phyloP scores from a whole-genome alignment of 2,888 invertebrate species.

The Metellina segmentata region DNA sequence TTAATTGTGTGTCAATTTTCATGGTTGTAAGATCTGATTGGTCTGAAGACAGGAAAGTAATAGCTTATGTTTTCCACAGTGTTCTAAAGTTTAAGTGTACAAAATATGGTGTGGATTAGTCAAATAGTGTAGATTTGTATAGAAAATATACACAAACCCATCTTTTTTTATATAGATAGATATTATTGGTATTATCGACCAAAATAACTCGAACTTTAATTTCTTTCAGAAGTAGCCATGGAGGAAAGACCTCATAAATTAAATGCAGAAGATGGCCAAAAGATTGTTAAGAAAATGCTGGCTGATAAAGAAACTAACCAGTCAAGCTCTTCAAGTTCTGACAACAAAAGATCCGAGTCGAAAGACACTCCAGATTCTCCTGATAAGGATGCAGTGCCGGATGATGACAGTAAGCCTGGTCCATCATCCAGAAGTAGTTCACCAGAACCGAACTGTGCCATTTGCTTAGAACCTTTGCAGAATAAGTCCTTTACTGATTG shows the following conservation, averaged over 20 bases:
- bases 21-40: too few relatives aligned
- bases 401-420: not conserved
- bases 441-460: slow-evolving; percentile 94
- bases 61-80: too few relatives aligned
- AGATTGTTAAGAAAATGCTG: not conserved
- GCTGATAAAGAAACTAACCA: not conserved
- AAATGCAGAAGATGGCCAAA: not conserved
- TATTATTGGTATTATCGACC: too few relatives aligned
- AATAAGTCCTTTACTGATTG: slow-evolving; percentile 95
- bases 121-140: too few relatives aligned
- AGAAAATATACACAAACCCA: too few relatives aligned
- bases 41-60: too few relatives aligned
- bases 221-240: not conserved
- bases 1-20: too few relatives aligned
- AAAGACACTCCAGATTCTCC: not conserved
- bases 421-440: slow-evolving; percentile 81
- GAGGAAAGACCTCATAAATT: not conserved
- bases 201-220: too few relatives aligned
- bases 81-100: too few relatives aligned
- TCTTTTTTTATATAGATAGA: too few relatives aligned
- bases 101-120: too few relatives aligned
- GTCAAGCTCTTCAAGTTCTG: not conserved
- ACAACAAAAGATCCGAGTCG: not conserved
- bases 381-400: not conserved
- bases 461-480: slow-evolving; percentile 91